phyloP scores from a whole-genome alignment of 2,113 vertebrate genomes.

The Spea bombifrons region DNA sequence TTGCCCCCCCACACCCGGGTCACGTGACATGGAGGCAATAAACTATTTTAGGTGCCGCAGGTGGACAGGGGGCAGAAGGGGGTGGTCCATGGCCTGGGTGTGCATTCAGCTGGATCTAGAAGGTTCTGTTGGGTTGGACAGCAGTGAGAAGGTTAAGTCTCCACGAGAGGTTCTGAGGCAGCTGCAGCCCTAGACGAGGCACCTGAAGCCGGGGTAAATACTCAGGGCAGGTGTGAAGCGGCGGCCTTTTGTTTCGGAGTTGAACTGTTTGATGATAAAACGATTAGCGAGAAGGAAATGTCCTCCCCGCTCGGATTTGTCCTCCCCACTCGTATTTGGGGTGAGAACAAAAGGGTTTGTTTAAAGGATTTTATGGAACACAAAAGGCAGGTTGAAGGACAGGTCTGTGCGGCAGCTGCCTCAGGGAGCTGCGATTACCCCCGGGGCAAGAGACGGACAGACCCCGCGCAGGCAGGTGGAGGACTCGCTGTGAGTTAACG shows the following conservation, averaged over 20 bases:
- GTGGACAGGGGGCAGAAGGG: too few species aligned
- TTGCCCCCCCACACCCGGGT: too few species aligned
- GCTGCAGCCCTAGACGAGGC: not conserved
- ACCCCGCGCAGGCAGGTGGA: conserved; percentile 21
- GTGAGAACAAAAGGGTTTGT: not conserved
- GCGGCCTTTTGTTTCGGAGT: not conserved
- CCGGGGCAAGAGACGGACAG: not conserved
- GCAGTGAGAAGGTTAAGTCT: not conserved
- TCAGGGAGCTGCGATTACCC: not conserved
- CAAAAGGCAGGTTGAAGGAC: not conserved
- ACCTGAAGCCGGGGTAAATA: conserved; percentile 29
- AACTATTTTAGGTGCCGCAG: too few species aligned
- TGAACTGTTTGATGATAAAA: conserved; percentile 34
- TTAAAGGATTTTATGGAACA: not conserved
- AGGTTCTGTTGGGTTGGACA: too few species aligned
- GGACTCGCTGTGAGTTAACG: too few species aligned
- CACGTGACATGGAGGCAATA: too few species aligned
- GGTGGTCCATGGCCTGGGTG: too few species aligned
- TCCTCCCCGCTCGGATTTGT: not conserved
- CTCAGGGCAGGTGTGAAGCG: not conserved
- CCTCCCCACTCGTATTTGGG: not conserved
- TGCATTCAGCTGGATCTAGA: too few species aligned
- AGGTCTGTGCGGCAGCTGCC: conserved; percentile 2
- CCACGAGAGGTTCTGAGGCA: not conserved
- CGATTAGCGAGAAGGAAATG: conserved; percentile 17